A percentile compares a stretch with the other conserved stretches of the same genome.
Conservation (phyloP, 2,888 invertebrate species). For the Drosophila macrospina region DNA sequence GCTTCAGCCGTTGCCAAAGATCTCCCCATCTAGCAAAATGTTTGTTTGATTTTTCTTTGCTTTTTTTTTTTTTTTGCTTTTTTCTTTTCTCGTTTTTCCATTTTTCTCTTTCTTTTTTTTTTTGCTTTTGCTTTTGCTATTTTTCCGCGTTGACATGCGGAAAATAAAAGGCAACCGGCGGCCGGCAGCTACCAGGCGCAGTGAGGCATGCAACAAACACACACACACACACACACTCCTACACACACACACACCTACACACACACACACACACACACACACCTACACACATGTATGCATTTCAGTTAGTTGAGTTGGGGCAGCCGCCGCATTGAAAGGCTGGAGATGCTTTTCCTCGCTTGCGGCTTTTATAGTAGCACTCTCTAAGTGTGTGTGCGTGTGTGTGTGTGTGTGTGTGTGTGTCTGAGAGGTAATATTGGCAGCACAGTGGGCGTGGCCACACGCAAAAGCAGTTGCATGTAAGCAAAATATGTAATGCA, state of each 20-base stretch:
- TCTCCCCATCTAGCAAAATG: conserved; percentile 13
- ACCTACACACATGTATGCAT: conserved; percentile 37
- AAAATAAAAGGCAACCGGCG: conserved; percentile 72
- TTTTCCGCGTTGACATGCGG: conserved; percentile 70
- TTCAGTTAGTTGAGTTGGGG: conserved; percentile 34
- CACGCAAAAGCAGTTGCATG: conserved; percentile 22
- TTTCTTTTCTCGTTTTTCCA: conserved; percentile 5
- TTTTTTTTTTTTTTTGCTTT: conserved; percentile 7
- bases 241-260: conserved; percentile 7
- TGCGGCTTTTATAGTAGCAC: conserved; percentile 48
- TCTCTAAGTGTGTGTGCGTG: background rate
- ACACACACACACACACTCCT: conserved; percentile 10
- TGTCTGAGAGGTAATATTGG: conserved; percentile 33
- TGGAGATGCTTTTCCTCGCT: conserved; percentile 38
- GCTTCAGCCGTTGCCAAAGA: conserved; percentile 12
- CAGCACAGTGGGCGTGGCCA: conserved; percentile 42
- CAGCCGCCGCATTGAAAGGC: conserved; percentile 47
- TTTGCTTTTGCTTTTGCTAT: conserved; percentile 33
- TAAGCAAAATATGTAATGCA: conserved; percentile 51
- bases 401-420: conserved; percentile 14
- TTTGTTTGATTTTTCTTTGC: conserved; percentile 23
- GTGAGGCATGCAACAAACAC: conserved; percentile 54
- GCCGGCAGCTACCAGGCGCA: conserved; percentile 52
- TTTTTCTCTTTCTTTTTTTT: background rate
- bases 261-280: conserved; percentile 12